Conservation (phyloP, 2,797 vertebrate genomes). For the Mastacembelus armatus region DNA sequence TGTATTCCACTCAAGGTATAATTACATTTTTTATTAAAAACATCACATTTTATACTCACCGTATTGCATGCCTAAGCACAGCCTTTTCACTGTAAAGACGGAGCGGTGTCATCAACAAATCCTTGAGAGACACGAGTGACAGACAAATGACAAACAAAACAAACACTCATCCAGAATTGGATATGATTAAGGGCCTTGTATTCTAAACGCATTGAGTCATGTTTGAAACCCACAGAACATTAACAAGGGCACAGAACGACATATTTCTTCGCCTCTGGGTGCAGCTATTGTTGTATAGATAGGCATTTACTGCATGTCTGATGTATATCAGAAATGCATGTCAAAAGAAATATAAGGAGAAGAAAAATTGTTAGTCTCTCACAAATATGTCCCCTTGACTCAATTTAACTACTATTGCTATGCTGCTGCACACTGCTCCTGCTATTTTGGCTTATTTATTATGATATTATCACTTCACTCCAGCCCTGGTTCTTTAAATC, state of each 20-base stretch:
- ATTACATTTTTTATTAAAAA: not conserved
- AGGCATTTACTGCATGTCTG: slow-evolving; percentile 5
- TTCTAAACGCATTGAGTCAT: not conserved
- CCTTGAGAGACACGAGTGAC: not conserved
- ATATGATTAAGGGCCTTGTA: not conserved
- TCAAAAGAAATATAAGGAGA: not conserved
- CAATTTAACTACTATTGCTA: not conserved
- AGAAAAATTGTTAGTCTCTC: not conserved
- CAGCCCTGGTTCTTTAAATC: not conserved
- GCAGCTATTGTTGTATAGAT: slow-evolving; percentile 4
- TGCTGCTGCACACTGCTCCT: not conserved
- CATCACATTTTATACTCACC: not conserved
- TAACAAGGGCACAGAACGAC: not conserved
- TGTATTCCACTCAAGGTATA: not conserved
- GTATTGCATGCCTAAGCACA: not conserved
- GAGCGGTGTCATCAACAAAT: slow-evolving; percentile 1
- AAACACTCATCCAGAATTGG: not conserved
- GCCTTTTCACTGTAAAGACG: not conserved
- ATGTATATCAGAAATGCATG: slow-evolving; percentile 17
- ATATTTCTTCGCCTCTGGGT: slow-evolving; percentile 7
- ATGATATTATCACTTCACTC: not conserved
- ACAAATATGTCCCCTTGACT: slow-evolving; percentile 3
- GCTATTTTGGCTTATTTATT: slow-evolving; percentile 3
- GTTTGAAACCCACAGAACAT: slow-evolving; percentile 15
- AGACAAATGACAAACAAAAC: no score